A percentile compares a stretch with the other conserved stretches of the same genome.
phyloP scores from a whole-genome alignment of 2,113 vertebrate species.

The Phrynosoma platyrhinos region DNA sequence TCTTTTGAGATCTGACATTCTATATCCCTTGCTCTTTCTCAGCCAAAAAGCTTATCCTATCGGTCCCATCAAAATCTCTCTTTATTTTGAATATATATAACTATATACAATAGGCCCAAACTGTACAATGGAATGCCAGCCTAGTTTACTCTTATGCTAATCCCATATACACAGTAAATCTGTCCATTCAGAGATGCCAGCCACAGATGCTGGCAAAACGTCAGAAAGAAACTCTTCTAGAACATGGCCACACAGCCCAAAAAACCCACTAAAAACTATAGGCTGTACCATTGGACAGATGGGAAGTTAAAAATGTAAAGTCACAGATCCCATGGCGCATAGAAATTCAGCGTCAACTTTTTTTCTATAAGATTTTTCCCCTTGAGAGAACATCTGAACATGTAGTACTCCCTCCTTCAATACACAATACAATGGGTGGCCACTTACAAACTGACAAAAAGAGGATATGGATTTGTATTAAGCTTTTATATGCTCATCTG shows the following conservation, averaged over 20 bases:
- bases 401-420: background rate
- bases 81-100: background rate
- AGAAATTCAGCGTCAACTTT: background rate
- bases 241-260: too few species aligned
- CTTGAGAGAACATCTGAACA: background rate
- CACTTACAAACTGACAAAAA: background rate
- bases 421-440: too few species aligned
- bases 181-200: too few species aligned
- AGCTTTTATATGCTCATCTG: background rate
- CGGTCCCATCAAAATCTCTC: background rate
- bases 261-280: too few species aligned
- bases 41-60: background rate
- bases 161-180: background rate
- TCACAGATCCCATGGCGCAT: background rate
- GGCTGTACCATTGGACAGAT: background rate
- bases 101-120: background rate
- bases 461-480: background rate
- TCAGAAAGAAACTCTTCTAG: too few species aligned
- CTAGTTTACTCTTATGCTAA: background rate
- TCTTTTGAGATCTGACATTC: slow-evolving; percentile 14
- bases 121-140: too few species aligned
- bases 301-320: background rate
- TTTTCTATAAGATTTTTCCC: too few species aligned
- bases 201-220: too few species aligned
- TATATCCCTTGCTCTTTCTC: slow-evolving; percentile 3